These are phyloP conservation scores for Athene cunicularia DNA, from an alignment of 2,113 vertebrate species.

Conservation along the genomic window DNA sequence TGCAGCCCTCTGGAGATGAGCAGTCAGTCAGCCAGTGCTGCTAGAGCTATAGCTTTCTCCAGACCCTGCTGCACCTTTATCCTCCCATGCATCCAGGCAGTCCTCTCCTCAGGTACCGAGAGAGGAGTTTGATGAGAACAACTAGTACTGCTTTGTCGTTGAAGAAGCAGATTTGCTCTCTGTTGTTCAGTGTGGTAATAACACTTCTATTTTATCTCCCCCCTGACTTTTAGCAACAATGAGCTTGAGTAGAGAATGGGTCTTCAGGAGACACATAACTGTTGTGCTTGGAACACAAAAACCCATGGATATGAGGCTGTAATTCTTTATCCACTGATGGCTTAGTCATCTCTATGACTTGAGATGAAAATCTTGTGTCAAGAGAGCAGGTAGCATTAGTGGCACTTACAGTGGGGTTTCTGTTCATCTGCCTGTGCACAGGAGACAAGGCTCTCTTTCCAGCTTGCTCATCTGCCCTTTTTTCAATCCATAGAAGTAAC, in stretches of 20 bases:
- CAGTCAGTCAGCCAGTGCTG: not conserved
- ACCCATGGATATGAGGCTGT: not conserved
- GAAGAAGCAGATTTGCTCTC: not conserved
- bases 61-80: not conserved
- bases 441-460: not conserved
- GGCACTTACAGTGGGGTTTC: not conserved
- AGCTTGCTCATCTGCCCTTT: not conserved
- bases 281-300: not conserved
- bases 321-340: not conserved
- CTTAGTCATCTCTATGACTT: not conserved
- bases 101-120: not conserved
- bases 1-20: not conserved
- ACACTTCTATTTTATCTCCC: not conserved
- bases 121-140: not conserved
- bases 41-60: not conserved
- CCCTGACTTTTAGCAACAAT: not conserved
- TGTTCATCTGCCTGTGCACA: not conserved
- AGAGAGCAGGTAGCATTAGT: not conserved
- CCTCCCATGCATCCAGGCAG: accelerated
- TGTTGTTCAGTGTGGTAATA: not conserved
- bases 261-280: not conserved
- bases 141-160: not conserved
- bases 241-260: not conserved
- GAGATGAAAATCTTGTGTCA: not conserved
- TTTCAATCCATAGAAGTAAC: not conserved